Base-by-base conservation (phyloP, 2,797 vertebrate genomes). In the Mormyrops boulengeri region DNA sequence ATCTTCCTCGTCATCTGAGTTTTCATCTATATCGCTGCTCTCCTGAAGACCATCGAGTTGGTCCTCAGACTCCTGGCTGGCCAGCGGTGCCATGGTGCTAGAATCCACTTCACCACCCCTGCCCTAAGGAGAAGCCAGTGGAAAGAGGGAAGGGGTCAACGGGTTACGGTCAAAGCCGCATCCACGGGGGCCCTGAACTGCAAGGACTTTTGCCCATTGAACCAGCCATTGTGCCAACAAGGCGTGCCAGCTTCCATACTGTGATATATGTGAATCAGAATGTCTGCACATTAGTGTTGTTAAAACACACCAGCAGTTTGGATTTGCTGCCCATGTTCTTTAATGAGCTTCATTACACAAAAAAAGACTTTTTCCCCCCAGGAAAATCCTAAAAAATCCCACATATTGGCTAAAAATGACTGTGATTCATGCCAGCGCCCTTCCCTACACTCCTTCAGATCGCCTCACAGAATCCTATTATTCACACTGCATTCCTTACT, bases 11-110 rank as follows among this genome's bases (percentile, higher is more conserved):
- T 95, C 94, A 0, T 95, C 95, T 0, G 91, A 91, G 53, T 91
- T 91, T 11, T 92, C 91, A 34, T 92, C 92, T 17, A 90, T 90
- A 50, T 95, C 93, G 0, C 93, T 94, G 88, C 91, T 93, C 88
- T 95, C 95, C 88, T 93, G 91, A 9, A 95, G 87, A 0, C 94
- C 93, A 3, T 96, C 95, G 69, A 95, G 91, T 87, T 95, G 95
- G 91, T 95, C 94, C 0, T 92, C 91, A 0, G 93, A 88, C 88
- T 95, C 94, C 90, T 96, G 93, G 7, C 91, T 93, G 85, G 94
- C 94, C 91, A 95, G 89, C 69, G 95, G 94, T 17, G 94, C 94
- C 0, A 93, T 91, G 2, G 94, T 66, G 88, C 26, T 89, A 49
- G 84, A 62, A 47, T 93, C 93, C 34, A 91, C 88, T 0, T 94